Percentiles rank a stretch among this genome's conserved stretches.
Evolutionary conservation across 92 coral and sea anemone genomes (phyloP).

Genomic region (Zoanthus sansibaricus): DNA sequence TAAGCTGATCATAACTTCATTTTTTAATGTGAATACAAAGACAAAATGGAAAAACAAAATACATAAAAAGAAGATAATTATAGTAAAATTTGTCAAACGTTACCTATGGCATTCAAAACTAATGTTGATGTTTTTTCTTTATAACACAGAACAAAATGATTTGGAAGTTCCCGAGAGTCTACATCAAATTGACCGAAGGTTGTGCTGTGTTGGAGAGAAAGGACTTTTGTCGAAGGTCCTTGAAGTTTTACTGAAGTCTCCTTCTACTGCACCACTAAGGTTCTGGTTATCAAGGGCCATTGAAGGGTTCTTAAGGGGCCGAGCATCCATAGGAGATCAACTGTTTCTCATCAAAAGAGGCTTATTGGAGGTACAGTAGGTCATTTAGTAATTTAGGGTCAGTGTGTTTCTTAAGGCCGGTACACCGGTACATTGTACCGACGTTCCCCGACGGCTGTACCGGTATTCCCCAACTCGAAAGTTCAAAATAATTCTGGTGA

Average conservation of each 20-base stretch:
- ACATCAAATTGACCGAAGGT: constrained; percentile 64
- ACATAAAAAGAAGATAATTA: no score
- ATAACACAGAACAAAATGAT: constrained; percentile 75
- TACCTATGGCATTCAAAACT: not conserved
- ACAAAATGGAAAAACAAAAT: no score
- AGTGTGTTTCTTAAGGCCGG: no score
- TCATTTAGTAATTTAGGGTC: not conserved
- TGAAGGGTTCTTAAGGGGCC: constrained; percentile 97
- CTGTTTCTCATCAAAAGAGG: constrained; percentile 96
- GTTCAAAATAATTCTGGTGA: no score
- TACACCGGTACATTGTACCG: no score
- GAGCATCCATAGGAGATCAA: constrained; percentile 95
- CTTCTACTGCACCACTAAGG: constrained; percentile 87
- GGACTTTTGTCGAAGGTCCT: constrained; percentile 93
- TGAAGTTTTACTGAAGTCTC: constrained; percentile 78
- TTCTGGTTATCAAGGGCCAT: constrained; percentile 99
- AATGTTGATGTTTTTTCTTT: not conserved
- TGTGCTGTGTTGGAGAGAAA: constrained; percentile 89
- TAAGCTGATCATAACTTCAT: no score
- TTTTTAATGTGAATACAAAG: not conserved
- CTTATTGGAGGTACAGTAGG: constrained; percentile 77
- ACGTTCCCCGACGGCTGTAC: no score
- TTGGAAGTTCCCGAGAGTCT: constrained; percentile 78
- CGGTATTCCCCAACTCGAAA: no score
- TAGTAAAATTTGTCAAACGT: not conserved